A percentile compares a stretch with the other conserved stretches of the same genome.
Evolutionary conservation across 2,113 vertebrate species (phyloP).

Genomic region (Corvus hawaiiensis): DNA sequence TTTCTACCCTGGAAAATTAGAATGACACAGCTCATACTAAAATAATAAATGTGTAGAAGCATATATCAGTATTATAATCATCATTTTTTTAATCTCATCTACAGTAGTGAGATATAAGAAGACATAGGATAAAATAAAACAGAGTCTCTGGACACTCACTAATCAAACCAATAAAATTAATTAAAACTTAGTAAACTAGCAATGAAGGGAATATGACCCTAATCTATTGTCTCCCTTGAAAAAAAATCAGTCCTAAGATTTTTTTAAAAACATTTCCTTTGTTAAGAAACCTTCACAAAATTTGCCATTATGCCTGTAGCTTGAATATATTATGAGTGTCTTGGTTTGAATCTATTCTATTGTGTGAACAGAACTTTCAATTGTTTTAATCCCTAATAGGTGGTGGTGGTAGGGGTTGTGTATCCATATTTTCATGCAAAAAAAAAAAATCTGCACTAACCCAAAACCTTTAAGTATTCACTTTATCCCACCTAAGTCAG

Average conservation of each 20-base stretch:
- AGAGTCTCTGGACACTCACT: not conserved
- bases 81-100: accelerated
- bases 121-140: not conserved
- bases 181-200: not conserved
- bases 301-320: not conserved
- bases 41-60: not conserved
- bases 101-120: not conserved
- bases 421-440: not conserved
- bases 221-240: not conserved
- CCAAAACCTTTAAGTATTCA: not conserved
- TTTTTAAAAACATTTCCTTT: not conserved
- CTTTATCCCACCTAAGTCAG: not conserved
- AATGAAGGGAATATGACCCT: not conserved
- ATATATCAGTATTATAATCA: not conserved
- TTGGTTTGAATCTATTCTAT: not conserved
- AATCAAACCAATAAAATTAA: not conserved
- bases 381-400: not conserved
- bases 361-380: not conserved
- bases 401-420: accelerated
- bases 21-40: not conserved
- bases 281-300: not conserved
- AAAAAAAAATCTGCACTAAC: not conserved
- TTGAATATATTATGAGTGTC: not conserved
- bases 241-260: not conserved
- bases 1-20: not conserved